phyloP scores from a whole-genome alignment of 2,113 vertebrate genomes.

The Machaerirhynchus nigripectus region DNA sequence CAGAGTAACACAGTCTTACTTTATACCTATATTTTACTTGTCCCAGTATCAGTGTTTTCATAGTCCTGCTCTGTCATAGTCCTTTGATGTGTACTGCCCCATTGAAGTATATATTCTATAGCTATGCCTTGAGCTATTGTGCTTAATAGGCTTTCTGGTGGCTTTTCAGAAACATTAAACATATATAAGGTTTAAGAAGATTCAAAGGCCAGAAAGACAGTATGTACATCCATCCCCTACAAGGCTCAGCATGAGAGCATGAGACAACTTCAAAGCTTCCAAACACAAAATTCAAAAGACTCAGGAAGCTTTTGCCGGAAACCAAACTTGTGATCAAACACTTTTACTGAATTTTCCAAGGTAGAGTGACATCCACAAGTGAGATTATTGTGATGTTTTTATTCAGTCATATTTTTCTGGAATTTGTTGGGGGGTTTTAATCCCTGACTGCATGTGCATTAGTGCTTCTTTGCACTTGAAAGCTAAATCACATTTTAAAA shows the following conservation, averaged over 20 bases:
- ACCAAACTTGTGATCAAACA: neutral
- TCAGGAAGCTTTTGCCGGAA: neutral
- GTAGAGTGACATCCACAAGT: neutral
- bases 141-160: slow-evolving; percentile 2
- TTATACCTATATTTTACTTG: slow-evolving; percentile 7
- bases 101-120: neutral
- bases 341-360: neutral
- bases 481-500: neutral
- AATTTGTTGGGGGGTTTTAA: neutral
- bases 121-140: slow-evolving; percentile 15
- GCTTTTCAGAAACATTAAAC: slow-evolving; percentile 19
- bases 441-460: neutral
- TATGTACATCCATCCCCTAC: neutral
- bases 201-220: neutral
- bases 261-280: slow-evolving; percentile 26
- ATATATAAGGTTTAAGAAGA: neutral
- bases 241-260: neutral
- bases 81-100: slow-evolving; percentile 18
- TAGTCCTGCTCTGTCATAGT: neutral
- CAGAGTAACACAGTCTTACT: neutral
- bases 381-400: neutral
- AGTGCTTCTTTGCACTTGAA: neutral
- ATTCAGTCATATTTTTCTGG: neutral
- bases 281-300: neutral
- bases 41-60: neutral